phyloP scores from a whole-genome alignment of 2,113 vertebrate species.

The Petaurus breviceps region DNA sequence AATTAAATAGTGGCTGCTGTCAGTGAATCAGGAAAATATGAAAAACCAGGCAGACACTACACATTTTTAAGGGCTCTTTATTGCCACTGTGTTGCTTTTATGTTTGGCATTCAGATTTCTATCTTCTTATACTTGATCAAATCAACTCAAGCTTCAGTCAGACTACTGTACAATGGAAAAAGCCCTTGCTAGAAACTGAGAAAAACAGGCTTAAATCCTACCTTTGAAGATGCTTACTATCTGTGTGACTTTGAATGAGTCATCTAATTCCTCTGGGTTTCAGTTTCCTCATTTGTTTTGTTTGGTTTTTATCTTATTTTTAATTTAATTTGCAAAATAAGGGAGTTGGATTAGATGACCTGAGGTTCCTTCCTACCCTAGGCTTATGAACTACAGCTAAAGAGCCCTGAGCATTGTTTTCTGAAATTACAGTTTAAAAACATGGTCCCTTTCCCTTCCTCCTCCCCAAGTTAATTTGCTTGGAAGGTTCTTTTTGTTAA shows the following conservation, averaged over 20 bases:
- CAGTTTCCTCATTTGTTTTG: neutral
- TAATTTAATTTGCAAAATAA: neutral
- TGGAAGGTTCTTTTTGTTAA: neutral
- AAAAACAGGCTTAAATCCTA: neutral
- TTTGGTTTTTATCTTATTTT: neutral
- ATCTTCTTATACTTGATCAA: constrained; percentile 10
- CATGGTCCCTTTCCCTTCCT: neutral
- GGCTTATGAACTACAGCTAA: neutral
- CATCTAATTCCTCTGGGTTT: neutral
- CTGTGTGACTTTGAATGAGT: neutral
- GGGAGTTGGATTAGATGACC: neutral
- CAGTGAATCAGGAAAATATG: constrained; percentile 36
- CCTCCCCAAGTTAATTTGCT: neutral
- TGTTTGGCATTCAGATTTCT: neutral
- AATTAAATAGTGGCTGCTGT: neutral
- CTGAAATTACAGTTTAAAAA: constrained; percentile 30
- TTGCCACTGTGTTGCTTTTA: neutral
- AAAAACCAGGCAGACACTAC: constrained; percentile 33
- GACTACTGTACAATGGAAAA: neutral
- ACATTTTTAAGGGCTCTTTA: neutral
- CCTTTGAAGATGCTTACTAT: neutral
- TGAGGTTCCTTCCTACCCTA: neutral
- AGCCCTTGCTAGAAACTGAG: neutral
- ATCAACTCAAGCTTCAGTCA: constrained; percentile 1
- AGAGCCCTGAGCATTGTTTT: neutral